These are phyloP conservation scores for Enteromius treurensis DNA, from an alignment of 2,797 vertebrate species.

Conservation along the genomic window DNA sequence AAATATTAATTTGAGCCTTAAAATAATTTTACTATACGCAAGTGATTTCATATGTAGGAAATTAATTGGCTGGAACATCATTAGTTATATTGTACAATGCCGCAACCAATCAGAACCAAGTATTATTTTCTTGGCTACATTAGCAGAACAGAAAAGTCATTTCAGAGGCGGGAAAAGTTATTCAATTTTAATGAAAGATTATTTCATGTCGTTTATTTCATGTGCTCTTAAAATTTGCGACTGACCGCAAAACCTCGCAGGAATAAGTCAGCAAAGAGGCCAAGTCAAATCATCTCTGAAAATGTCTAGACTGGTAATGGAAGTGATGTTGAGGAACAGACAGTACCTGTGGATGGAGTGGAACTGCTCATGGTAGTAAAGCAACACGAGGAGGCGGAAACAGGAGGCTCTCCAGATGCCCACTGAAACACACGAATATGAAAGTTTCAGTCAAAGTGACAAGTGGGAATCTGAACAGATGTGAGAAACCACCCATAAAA, in stretches of 20 bases:
- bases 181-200: not conserved
- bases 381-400: constrained; percentile 72
- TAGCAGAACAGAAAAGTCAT: not conserved
- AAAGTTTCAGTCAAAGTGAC: constrained; percentile 24
- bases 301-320: constrained; percentile 10
- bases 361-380: constrained; percentile 81
- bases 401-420: constrained; percentile 77
- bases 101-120: constrained; percentile 11
- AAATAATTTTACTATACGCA: not conserved
- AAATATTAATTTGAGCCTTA: not conserved
- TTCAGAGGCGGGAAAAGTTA: not conserved
- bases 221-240: not conserved
- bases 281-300: not conserved
- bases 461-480: constrained; percentile 10
- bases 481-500: constrained; percentile 11
- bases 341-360: constrained; percentile 78
- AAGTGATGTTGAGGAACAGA: not conserved
- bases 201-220: not conserved
- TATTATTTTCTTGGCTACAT: not conserved
- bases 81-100: not conserved
- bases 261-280: not conserved
- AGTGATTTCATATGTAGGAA: not conserved
- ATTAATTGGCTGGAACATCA: not conserved
- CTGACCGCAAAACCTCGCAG: not conserved
- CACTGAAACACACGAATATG: constrained; percentile 73